Conservation (phyloP, 1,140 invertebrate species). For the Asobara japonica region DNA sequence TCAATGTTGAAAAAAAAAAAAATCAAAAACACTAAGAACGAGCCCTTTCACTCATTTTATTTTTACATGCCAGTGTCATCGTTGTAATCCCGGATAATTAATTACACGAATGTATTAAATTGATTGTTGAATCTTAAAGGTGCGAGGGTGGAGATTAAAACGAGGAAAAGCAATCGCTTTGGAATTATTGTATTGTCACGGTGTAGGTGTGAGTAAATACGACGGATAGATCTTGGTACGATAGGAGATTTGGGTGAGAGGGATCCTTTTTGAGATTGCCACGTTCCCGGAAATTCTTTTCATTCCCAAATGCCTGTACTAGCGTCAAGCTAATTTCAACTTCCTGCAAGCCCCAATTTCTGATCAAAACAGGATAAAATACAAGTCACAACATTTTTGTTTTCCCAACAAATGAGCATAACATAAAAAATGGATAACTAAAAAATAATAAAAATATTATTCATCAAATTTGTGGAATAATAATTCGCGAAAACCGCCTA, state of each 20-base stretch:
- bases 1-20: neutral
- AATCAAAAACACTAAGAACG: neutral
- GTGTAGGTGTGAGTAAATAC: constrained; percentile 6
- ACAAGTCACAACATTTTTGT: too few relatives aligned
- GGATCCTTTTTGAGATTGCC: neutral
- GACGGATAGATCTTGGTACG: neutral
- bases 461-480: neutral
- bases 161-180: neutral
- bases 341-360: neutral
- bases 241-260: neutral
- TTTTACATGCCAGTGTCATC: constrained; percentile 29
- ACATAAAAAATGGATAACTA: too few relatives aligned
- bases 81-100: constrained; percentile 46
- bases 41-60: neutral
- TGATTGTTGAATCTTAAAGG: constrained; percentile 20
- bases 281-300: neutral
- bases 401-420: too few relatives aligned
- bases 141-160: neutral
- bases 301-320: neutral
- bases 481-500: neutral
- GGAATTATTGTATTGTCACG: neutral
- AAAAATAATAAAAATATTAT: too few relatives aligned
- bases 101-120: constrained; percentile 52
- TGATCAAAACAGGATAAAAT: neutral
- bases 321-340: neutral